Conservation (phyloP, 2,888 invertebrate species). For the Tetheella fluctuosa region DNA sequence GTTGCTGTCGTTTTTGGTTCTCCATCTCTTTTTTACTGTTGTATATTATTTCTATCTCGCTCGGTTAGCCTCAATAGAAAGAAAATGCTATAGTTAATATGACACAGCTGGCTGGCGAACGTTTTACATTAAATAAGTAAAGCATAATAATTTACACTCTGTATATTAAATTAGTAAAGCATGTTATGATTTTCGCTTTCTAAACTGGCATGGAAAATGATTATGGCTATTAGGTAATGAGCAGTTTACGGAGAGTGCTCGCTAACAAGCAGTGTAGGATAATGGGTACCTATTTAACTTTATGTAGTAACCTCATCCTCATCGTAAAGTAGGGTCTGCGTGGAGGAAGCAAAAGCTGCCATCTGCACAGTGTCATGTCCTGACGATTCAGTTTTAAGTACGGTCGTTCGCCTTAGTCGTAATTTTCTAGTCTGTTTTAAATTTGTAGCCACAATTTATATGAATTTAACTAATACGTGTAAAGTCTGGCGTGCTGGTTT, state of each 20-base stretch:
- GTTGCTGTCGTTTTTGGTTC: too few relatives aligned
- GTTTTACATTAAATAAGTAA: not conserved
- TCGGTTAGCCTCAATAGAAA: too few relatives aligned
- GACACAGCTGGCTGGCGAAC: too few relatives aligned
- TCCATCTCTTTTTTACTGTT: too few relatives aligned
- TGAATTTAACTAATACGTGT: too few relatives aligned
- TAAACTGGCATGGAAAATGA: not conserved
- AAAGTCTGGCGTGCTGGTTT: not conserved
- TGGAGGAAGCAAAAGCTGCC: not conserved
- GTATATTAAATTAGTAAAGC: not conserved
- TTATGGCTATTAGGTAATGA: not conserved
- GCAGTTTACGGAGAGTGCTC: not conserved
- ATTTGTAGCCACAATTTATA: too few relatives aligned
- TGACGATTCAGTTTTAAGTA: too few relatives aligned
- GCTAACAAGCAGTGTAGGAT: not conserved
- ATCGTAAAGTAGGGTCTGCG: not conserved
- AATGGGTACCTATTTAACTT: not conserved
- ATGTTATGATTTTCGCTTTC: constrained; percentile 3
- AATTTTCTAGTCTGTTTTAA: too few relatives aligned
- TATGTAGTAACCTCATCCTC: not conserved
- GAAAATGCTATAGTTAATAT: too few relatives aligned
- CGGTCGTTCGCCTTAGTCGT: too few relatives aligned
- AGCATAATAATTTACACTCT: not conserved
- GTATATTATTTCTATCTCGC: too few relatives aligned
- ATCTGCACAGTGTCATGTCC: not conserved